A percentile compares a stretch with the other conserved stretches of the same genome.
These are phyloP conservation scores for Calvadosia cruxmelitensis DNA, from an alignment of 30 jellyfish, hydroid and myxozoan species.

Conservation along the genomic window DNA sequence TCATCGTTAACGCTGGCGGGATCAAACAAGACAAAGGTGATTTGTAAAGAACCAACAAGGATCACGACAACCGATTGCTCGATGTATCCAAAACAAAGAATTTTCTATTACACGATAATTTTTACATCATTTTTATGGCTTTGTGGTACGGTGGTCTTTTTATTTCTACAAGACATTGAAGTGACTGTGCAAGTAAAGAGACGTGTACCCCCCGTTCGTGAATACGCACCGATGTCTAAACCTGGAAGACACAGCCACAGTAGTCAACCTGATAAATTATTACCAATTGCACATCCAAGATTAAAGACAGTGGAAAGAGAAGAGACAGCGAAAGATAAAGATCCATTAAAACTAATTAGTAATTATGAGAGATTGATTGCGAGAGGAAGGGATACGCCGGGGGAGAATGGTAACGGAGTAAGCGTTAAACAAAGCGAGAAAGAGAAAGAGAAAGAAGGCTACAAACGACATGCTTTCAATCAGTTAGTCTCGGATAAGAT, in stretches of 20 bases:
- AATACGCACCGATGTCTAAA: not conserved
- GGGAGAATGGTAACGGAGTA: constrained; percentile 56
- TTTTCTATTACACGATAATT: constrained; percentile 68
- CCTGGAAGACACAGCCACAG: not conserved
- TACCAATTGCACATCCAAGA: not conserved
- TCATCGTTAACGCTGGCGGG: constrained; percentile 1
- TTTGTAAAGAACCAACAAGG: not conserved
- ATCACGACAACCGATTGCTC: constrained; percentile 3
- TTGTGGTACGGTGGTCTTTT: constrained; percentile 67
- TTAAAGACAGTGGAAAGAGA: not conserved
- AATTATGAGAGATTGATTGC: constrained; percentile 49
- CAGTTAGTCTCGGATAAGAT: constrained; percentile 48
- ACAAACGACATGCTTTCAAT: constrained; percentile 58
- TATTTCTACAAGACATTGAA: constrained; percentile 89
- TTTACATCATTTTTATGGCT: constrained; percentile 84
- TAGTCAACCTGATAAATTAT: not conserved
- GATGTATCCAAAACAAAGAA: constrained; percentile 64
- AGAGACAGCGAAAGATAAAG: not conserved
- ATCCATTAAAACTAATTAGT: not conserved
- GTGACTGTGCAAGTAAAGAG: constrained; percentile 90
- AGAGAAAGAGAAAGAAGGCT: constrained; percentile 38
- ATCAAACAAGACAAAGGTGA: not conserved
- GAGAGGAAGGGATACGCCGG: constrained; percentile 28
- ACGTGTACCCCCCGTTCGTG: constrained; percentile 1
- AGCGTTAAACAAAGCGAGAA: constrained; percentile 17